phyloP scores from a whole-genome alignment of 2,888 invertebrate species.

The Parnassius glacialis region DNA sequence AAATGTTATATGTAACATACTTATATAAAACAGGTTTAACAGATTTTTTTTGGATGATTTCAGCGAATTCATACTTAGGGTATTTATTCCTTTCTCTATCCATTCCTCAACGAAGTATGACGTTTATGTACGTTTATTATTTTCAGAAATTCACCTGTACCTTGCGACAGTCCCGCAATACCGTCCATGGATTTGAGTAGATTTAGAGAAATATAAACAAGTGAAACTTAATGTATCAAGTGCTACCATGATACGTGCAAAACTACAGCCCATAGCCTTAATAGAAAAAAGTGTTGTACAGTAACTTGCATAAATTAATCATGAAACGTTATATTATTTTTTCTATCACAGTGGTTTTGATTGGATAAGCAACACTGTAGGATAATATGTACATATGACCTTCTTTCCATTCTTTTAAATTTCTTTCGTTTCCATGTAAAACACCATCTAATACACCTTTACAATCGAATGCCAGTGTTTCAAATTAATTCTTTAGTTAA shows the following conservation, averaged over 20 bases:
- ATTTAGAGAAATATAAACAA: constrained; percentile 75
- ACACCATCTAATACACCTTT: constrained; percentile 31
- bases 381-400: constrained; percentile 34
- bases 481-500: constrained; percentile 45
- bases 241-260: constrained; percentile 31
- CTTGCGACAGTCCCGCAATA: constrained; percentile 81
- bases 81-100: no score
- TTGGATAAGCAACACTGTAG: background rate
- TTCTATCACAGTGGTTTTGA: constrained; percentile 14
- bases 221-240: constrained; percentile 33
- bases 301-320: constrained; percentile 29
- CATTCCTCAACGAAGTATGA: no score
- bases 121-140: constrained; percentile 21
- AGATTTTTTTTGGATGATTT: no score
- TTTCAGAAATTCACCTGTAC: constrained; percentile 84
- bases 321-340: constrained; percentile 15
- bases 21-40: no score
- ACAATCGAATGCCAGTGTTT: constrained; percentile 55
- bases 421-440: constrained; percentile 26
- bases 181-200: constrained; percentile 82
- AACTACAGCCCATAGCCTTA: constrained; percentile 9
- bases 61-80: no score
- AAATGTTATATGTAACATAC: no score
- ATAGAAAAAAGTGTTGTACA: constrained; percentile 24
- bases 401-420: constrained; percentile 20